phyloP scores from a whole-genome alignment of 2,797 vertebrate species.

The Chanos chanos region DNA sequence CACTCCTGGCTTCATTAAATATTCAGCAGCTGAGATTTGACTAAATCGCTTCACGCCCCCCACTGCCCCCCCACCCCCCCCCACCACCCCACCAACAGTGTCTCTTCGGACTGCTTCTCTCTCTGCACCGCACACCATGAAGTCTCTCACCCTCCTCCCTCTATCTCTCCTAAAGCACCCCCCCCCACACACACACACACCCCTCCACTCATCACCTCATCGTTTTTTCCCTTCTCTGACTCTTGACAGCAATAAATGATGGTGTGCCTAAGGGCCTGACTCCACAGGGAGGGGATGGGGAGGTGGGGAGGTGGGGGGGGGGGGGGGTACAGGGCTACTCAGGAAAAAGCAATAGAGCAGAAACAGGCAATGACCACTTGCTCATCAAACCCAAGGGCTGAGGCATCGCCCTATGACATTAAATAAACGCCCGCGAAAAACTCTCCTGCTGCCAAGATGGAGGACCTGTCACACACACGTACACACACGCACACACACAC shows the following conservation, averaged over 20 bases:
- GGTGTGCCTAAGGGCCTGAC: conserved; percentile 75
- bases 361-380: conserved; percentile 70
- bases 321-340: conserved; percentile 26
- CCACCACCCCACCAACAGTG: conserved; percentile 12
- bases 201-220: conserved; percentile 13
- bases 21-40: conserved; percentile 98
- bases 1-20: conserved; percentile 95
- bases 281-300: conserved; percentile 68
- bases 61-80: conserved; percentile 53
- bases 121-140: conserved; percentile 8
- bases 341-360: conserved; percentile 53
- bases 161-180: conserved; percentile 40
- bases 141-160: conserved; percentile 21
- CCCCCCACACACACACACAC: conserved; percentile 27
- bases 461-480: conserved; percentile 41
- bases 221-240: conserved; percentile 36
- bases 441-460: conserved; percentile 52
- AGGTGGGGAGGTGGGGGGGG: conserved; percentile 67
- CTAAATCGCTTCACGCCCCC: conserved; percentile 75
- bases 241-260: conserved; percentile 78
- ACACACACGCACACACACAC: conserved; percentile 37
- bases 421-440: conserved; percentile 60
- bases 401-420: conserved; percentile 71
- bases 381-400: conserved; percentile 68
- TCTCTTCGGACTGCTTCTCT: conserved; percentile 29